These are phyloP conservation scores for Anoplophora glabripennis DNA, from an alignment of 1,140 invertebrate genomes.

Conservation along the genomic window DNA sequence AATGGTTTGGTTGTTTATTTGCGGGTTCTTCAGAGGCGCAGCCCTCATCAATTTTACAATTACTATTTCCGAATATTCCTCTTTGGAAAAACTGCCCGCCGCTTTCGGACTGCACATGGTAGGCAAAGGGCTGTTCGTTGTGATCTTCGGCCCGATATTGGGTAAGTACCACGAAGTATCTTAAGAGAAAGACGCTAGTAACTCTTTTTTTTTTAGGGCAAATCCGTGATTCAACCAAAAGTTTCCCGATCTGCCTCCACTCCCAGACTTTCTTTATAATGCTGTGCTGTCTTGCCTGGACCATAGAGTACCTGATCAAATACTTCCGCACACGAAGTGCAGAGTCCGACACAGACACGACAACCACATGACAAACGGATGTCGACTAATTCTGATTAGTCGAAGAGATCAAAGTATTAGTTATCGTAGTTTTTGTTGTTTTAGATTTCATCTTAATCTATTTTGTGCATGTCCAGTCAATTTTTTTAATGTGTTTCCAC, in stretches of 20 bases:
- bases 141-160: slow-evolving; percentile 65
- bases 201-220: slow-evolving; percentile 57
- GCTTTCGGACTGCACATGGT: slow-evolving; percentile 76
- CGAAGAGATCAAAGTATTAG: neutral
- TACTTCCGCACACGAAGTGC: slow-evolving; percentile 30
- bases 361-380: slow-evolving; percentile 45
- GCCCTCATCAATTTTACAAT: slow-evolving; percentile 72
- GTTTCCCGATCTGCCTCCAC: slow-evolving; percentile 69
- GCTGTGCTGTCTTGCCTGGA: slow-evolving; percentile 64
- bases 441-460: slow-evolving; percentile 3
- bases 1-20: slow-evolving; percentile 64
- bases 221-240: slow-evolving; percentile 65
- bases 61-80: slow-evolving; percentile 69
- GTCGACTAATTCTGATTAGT: slow-evolving; percentile 28
- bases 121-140: slow-evolving; percentile 68
- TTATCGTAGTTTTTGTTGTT: neutral
- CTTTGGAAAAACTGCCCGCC: slow-evolving; percentile 68
- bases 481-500: neutral
- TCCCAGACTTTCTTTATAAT: slow-evolving; percentile 67
- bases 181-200: neutral
- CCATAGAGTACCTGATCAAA: slow-evolving; percentile 59
- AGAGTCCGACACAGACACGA: slow-evolving; percentile 34
- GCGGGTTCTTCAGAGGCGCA: slow-evolving; percentile 70
- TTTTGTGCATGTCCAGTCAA: neutral
- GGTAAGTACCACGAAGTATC: slow-evolving; percentile 53